phyloP scores from a whole-genome alignment of 2,113 vertebrate species.

The Gymnocephalus cernua region DNA sequence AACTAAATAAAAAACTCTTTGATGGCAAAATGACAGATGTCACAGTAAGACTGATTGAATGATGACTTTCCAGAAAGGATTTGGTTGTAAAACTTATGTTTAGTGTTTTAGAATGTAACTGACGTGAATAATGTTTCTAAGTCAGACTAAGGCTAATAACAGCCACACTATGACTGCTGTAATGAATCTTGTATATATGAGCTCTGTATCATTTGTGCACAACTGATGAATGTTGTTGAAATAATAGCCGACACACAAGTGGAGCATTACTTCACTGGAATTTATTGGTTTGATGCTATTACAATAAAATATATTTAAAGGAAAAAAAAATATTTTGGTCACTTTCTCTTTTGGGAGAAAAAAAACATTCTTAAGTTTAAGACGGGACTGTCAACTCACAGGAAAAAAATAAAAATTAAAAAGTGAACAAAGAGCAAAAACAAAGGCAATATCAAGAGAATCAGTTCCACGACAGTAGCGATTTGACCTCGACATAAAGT shows the following conservation, averaged over 20 bases:
- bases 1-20: too few species aligned
- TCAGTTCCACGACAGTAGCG: constrained; percentile 71
- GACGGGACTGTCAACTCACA: constrained; percentile 62
- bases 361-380: constrained; percentile 40
- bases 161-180: constrained; percentile 13
- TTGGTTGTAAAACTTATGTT: not conserved
- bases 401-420: not conserved
- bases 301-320: constrained; percentile 83
- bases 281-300: constrained; percentile 83
- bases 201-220: not conserved
- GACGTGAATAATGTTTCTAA: constrained; percentile 1
- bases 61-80: not conserved
- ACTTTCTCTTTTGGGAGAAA: constrained; percentile 58
- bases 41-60: not conserved
- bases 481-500: constrained; percentile 68
- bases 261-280: constrained; percentile 61
- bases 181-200: constrained; percentile 2
- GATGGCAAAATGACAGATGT: not conserved
- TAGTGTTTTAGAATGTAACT: not conserved
- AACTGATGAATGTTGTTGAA: constrained; percentile 24
- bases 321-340: constrained; percentile 66
- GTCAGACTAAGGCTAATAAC: constrained; percentile 15
- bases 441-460: constrained; percentile 64
- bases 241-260: constrained; percentile 38
- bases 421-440: constrained; percentile 44